Evolutionary conservation across 2,797 vertebrate species (phyloP).

Genomic region (Setipinna tenuifilis): DNA sequence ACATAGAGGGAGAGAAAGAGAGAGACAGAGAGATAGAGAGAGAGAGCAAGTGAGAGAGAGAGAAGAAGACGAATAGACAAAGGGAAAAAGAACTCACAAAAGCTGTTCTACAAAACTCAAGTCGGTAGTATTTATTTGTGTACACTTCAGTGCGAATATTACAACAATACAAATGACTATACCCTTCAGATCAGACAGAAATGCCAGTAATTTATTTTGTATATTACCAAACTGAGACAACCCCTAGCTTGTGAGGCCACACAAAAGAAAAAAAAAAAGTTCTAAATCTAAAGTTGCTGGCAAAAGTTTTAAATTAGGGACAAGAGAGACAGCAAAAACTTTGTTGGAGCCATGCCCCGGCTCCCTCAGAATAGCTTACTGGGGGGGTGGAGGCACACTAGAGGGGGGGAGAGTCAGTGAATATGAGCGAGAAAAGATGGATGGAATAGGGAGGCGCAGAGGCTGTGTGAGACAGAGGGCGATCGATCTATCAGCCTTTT

Average conservation of each 20-base stretch:
- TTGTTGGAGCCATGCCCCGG: slow-evolving; percentile 8
- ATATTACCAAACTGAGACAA: neutral
- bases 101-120: neutral
- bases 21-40: neutral
- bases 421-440: neutral
- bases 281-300: neutral
- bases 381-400: neutral
- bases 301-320: slow-evolving; percentile 20
- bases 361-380: slow-evolving; percentile 20
- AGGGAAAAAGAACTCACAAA: neutral
- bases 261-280: neutral
- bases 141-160: neutral
- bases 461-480: neutral
- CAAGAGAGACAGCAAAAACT: slow-evolving; percentile 3
- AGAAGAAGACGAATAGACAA: neutral
- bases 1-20: neutral
- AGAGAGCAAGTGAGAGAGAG: neutral
- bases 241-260: neutral
- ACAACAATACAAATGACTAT: neutral
- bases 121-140: neutral
- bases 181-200: neutral
- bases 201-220: neutral
- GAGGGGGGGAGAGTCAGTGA: neutral
- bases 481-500: slow-evolving; percentile 1
- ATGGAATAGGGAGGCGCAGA: neutral